These are phyloP conservation scores for Machimus atricapillus DNA, from an alignment of 2,888 invertebrate genomes.

Conservation along the genomic window DNA sequence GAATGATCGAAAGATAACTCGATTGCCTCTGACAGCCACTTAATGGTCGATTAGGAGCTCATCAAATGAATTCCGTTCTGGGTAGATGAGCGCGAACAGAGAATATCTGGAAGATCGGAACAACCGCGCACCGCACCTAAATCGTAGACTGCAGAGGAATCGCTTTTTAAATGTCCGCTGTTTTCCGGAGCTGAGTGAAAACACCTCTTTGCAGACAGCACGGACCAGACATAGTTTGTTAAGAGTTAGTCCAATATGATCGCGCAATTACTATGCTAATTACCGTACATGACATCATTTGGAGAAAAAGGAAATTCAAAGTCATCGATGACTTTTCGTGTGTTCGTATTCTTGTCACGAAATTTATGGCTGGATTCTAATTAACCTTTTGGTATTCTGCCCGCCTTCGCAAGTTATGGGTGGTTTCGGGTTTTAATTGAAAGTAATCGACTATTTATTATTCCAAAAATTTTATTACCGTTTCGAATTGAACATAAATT, in stretches of 20 bases:
- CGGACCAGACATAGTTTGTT: background rate
- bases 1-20: background rate
- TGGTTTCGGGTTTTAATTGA: background rate
- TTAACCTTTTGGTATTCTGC: background rate
- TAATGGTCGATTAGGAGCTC: constrained; percentile 14
- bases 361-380: background rate
- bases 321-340: background rate
- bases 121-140: background rate
- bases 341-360: background rate
- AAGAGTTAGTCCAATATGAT: background rate
- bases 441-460: background rate
- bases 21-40: background rate
- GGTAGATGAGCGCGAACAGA: background rate
- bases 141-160: background rate
- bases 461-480: background rate
- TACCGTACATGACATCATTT: background rate
- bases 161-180: background rate
- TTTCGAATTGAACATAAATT: background rate
- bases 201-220: background rate
- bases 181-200: background rate
- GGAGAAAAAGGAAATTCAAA: background rate
- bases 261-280: background rate
- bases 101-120: background rate
- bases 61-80: constrained; percentile 14
- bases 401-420: background rate